These are phyloP conservation scores for Euleptes europaea DNA, from an alignment of 2,113 vertebrate species.

Conservation along the genomic window DNA sequence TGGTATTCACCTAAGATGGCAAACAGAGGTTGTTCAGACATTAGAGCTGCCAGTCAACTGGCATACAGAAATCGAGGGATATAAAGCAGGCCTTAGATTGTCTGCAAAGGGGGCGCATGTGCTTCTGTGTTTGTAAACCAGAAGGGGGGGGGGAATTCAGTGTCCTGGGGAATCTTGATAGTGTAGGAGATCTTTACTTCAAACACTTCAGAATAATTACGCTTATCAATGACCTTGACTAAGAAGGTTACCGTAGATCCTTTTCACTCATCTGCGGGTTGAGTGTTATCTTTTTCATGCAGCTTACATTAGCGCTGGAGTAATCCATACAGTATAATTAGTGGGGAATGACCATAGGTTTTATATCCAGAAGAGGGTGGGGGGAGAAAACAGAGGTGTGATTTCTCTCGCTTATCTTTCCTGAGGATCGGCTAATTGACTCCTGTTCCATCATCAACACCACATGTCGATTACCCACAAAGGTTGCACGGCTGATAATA, in stretches of 20 bases:
- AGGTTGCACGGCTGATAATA: accelerated
- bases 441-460: conserved; percentile 23
- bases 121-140: neutral
- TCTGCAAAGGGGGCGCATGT: too few species aligned
- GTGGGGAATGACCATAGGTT: conserved; percentile 51
- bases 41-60: neutral
- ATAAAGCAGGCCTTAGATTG: neutral
- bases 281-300: conserved; percentile 71
- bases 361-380: conserved; percentile 41
- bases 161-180: conserved; percentile 50
- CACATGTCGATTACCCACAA: neutral
- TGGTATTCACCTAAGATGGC: neutral
- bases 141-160: neutral
- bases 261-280: conserved; percentile 60
- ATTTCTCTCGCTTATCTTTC: conserved; percentile 23
- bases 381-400: conserved; percentile 27
- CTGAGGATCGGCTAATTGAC: conserved; percentile 38
- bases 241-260: conserved; percentile 68
- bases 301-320: conserved; percentile 48
- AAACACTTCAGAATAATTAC: conserved; percentile 71
- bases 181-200: conserved; percentile 38
- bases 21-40: neutral
- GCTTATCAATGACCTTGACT: conserved; percentile 68
- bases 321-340: conserved; percentile 71
- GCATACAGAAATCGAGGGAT: neutral